Evolutionary conservation across 2,888 invertebrate genomes (phyloP).

Genomic region (Megamerina dolium): DNA sequence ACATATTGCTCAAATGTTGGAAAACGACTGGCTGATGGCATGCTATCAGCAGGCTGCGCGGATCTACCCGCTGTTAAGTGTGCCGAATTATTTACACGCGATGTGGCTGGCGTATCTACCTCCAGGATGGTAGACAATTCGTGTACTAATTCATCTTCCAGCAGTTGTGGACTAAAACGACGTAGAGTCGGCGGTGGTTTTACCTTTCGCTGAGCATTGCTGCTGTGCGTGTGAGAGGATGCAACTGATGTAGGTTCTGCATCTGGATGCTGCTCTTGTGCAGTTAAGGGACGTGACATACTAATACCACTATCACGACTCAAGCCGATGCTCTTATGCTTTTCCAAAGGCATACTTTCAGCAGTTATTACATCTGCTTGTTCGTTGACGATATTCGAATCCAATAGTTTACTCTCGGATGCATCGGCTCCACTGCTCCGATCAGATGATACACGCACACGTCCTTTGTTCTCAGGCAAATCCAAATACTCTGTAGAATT

Average conservation of each 20-base stretch:
- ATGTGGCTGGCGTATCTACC: slow-evolving; percentile 61
- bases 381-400: neutral
- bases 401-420: neutral
- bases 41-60: neutral
- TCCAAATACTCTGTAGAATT: slow-evolving; percentile 48
- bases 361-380: slow-evolving; percentile 26
- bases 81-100: slow-evolving; percentile 28
- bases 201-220: slow-evolving; percentile 17
- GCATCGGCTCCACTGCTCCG: slow-evolving; percentile 11
- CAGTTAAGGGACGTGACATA: slow-evolving; percentile 43
- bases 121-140: slow-evolving; percentile 65
- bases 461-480: slow-evolving; percentile 27
- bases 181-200: slow-evolving; percentile 40
- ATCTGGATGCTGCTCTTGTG: slow-evolving; percentile 31
- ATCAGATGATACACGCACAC: slow-evolving; percentile 6
- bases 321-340: slow-evolving; percentile 36
- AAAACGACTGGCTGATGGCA: slow-evolving; percentile 21
- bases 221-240: slow-evolving; percentile 8
- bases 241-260: slow-evolving; percentile 26
- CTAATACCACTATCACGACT: slow-evolving; percentile 48
- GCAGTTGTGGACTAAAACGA: slow-evolving; percentile 44
- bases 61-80: neutral
- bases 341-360: slow-evolving; percentile 29
- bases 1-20: slow-evolving; percentile 51
- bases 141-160: slow-evolving; percentile 48